Percentiles rank a stretch among this genome's conserved stretches.
phyloP scores from a whole-genome alignment of 2,797 vertebrate genomes.

The Morus bassanus region DNA sequence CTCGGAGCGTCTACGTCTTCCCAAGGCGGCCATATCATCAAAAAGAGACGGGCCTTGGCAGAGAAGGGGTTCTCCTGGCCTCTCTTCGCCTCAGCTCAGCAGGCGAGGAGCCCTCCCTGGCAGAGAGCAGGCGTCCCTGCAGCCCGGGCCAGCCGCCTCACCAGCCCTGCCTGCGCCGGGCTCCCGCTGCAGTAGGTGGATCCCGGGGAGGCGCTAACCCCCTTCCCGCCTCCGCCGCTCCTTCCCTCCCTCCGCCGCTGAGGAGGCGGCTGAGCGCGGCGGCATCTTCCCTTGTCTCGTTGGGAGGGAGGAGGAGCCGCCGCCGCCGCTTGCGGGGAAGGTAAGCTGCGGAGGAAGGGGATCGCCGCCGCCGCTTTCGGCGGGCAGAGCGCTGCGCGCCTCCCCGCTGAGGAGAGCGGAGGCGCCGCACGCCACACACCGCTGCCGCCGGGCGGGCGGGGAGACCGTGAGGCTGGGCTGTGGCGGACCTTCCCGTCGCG shows the following conservation, averaged over 20 bases:
- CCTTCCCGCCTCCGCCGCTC: background rate
- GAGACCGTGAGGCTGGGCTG: background rate
- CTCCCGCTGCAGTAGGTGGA: slow-evolving; percentile 2
- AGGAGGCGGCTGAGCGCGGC: background rate
- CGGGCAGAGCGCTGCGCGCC: background rate
- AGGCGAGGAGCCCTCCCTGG: fast-evolving
- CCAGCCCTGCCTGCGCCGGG: fast-evolving
- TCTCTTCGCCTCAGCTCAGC: background rate
- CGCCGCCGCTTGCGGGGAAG: background rate
- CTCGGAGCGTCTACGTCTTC: background rate
- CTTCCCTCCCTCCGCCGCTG: background rate
- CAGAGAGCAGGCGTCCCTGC: fast-evolving
- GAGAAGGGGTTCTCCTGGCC: background rate
- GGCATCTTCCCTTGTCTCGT: background rate
- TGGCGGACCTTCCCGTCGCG: too few relatives aligned
- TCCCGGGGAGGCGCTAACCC: slow-evolving; percentile 16
- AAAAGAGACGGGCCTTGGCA: fast-evolving
- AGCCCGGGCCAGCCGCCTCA: fast-evolving
- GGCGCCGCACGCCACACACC: background rate
- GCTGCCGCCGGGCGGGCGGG: background rate
- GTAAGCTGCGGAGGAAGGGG: background rate
- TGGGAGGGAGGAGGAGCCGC: background rate
- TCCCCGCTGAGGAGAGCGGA: background rate
- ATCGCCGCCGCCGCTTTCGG: too few relatives aligned
- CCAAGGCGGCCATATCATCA: fast-evolving